Base-by-base conservation (phyloP, 1,140 invertebrate genomes). In the Zaprionus ghesquierei region DNA sequence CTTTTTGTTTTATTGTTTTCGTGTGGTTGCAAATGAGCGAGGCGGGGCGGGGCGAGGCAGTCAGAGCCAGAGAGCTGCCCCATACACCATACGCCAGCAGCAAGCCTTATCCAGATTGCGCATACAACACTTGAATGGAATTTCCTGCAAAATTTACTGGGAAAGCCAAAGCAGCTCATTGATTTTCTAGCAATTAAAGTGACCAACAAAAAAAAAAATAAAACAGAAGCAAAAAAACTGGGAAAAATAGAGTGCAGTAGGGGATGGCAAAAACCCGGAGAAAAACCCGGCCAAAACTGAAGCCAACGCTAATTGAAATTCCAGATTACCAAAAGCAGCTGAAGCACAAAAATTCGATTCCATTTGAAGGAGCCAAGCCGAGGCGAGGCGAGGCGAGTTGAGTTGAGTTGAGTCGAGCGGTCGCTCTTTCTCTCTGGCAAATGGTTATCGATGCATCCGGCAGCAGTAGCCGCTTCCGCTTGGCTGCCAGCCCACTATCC, bases 391-490 rank as follows among this genome's bases (percentile, higher is more conserved):
- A n/a, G n/a, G n/a, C n/a, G n/a, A n/a, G n/a, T n/a, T n/a, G n/a
- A n/a, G n/a, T n/a, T n/a, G n/a, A n/a, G n/a, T n/a, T n/a, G n/a
- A n/a, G n/a, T 9, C 4, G 27, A 29, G 27, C 27, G 2, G 2
- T 25, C 25, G 2, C 25, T 25, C 25, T 25, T 25, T n/a, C 18
- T 63, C 50, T 53, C 71, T 68, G 60, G 79, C 60, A 87, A 86
- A 76, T 86, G 82, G 82, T 70, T 87, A 86, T 87, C 82, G 79
- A 87, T 86, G 82, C 81, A 86, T 81, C 81, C 81, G 79, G 81
- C 82, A 82, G 69, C 82, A 71, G 68, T 63, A 75, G 63, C 50
- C 18, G 73, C 79, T 79, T 87, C 84, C 79, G 82, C 77, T 81
- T 58, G 68, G 75, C 72, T 80, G 77, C 50, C 4, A 46, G 18